Percentiles rank a stretch among this genome's conserved stretches.
phyloP scores from a whole-genome alignment of 2,113 vertebrate genomes.

The Saguinus midas region DNA sequence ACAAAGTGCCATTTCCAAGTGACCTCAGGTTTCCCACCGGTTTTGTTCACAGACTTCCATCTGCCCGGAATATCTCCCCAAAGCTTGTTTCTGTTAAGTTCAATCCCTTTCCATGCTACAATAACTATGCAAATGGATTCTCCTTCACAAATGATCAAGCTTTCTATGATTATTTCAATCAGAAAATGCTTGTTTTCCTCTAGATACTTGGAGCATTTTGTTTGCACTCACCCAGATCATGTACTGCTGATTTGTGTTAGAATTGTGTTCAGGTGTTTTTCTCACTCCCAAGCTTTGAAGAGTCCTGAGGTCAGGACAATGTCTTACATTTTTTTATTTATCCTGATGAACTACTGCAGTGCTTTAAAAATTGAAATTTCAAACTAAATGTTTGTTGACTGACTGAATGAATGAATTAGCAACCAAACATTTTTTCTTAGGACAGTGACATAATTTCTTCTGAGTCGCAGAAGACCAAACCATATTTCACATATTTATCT shows the following conservation, averaged over 20 bases:
- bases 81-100: neutral
- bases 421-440: neutral
- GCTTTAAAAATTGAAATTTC: conserved; percentile 3
- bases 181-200: neutral
- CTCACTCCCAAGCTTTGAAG: neutral
- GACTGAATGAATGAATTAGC: conserved; percentile 37
- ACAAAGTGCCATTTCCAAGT: neutral
- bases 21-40: neutral
- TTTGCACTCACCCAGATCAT: neutral
- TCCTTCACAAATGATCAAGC: neutral
- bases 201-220: neutral
- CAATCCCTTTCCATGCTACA: neutral
- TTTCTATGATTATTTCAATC: neutral
- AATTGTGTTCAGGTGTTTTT: neutral
- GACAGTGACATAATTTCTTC: conserved; percentile 44
- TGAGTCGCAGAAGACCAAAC: conserved; percentile 40
- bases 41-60: neutral
- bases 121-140: neutral
- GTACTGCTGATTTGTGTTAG: neutral
- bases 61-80: neutral
- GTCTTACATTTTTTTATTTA: neutral
- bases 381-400: conserved; percentile 34
- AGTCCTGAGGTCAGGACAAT: neutral
- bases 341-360: neutral
- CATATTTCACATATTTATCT: conserved; percentile 55